phyloP scores from a whole-genome alignment of 1,140 invertebrate genomes.

The Meloidogyne floridensis region DNA sequence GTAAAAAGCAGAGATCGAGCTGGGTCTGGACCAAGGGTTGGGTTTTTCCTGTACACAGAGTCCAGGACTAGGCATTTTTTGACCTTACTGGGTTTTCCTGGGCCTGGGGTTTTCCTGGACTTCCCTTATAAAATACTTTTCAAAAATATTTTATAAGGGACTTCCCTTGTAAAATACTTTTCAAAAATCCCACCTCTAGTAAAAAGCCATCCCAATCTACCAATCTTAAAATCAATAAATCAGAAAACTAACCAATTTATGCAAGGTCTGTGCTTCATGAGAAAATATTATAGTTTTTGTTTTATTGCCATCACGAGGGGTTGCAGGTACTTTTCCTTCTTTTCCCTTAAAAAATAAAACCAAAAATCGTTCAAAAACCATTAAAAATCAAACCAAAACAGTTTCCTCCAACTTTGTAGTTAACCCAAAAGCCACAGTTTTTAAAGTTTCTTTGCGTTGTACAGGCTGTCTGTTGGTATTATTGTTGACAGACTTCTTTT shows the following conservation, averaged over 20 bases:
- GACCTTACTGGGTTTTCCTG: too few species aligned
- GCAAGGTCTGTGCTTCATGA: conserved; percentile 22
- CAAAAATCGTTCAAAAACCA: neutral
- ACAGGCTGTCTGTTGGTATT: neutral
- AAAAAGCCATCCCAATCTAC: too few species aligned
- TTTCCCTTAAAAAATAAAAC: conserved; percentile 10
- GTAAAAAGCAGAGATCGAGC: too few species aligned
- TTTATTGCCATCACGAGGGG: neutral
- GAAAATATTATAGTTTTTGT: conserved; percentile 26
- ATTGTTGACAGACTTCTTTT: conserved; percentile 2
- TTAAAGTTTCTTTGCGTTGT: conserved; percentile 17
- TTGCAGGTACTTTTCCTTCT: neutral
- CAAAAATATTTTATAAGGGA: too few species aligned
- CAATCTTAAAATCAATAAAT: too few species aligned
- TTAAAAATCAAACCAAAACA: neutral
- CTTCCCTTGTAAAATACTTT: conserved; percentile 17
- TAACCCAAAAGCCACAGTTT: conserved; percentile 33
- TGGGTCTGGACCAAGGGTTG: too few species aligned
- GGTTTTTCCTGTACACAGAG: too few species aligned
- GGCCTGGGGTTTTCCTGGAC: too few species aligned
- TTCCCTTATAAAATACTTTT: too few species aligned
- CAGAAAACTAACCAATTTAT: conserved; percentile 18
- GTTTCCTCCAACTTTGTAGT: conserved; percentile 21
- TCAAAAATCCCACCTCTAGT: too few species aligned
- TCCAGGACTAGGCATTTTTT: too few species aligned